Percentiles rank a stretch among this genome's conserved stretches.
Conservation (phyloP, 2,797 vertebrate species). For the Acridotheres tristis region DNA sequence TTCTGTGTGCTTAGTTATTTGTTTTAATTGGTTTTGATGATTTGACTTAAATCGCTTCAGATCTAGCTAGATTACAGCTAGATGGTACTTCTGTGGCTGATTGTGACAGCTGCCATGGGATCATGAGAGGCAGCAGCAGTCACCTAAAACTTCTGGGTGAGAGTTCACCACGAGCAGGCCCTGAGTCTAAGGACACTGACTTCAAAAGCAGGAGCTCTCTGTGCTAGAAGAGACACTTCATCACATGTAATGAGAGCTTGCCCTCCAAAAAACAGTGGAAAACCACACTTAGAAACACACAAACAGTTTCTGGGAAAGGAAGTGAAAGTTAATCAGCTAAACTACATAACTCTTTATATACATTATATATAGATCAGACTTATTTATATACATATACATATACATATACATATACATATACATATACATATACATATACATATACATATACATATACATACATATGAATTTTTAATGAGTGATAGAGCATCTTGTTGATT, state of each 20-base stretch:
- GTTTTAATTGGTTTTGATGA: constrained; percentile 39
- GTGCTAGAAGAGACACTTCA: not conserved
- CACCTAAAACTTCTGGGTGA: constrained; percentile 37
- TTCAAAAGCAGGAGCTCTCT: not conserved
- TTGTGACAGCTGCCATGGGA: not conserved
- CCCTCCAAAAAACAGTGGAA: not conserved
- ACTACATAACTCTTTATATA: not conserved
- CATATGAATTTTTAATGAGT: not conserved
- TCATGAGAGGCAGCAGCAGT: not conserved
- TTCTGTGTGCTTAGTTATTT: constrained; percentile 38
- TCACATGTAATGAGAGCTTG: not conserved
- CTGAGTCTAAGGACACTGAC: not conserved
- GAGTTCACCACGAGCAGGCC: not conserved
- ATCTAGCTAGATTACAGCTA: not conserved
- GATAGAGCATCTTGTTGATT: not conserved
- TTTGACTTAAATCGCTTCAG: not conserved
- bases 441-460: not conserved
- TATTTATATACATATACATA: fast-evolving
- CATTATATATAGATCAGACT: not conserved
- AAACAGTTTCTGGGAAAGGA: not conserved
- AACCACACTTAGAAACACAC: not conserved
- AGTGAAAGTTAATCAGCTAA: not conserved
- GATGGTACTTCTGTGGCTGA: not conserved
- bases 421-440: not conserved
- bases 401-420: not conserved